Evolutionary conservation across 1,140 invertebrate genomes (phyloP), one percentile per base, ranked within the genome.

Genomic region (Nixonia krombeini): DNA sequence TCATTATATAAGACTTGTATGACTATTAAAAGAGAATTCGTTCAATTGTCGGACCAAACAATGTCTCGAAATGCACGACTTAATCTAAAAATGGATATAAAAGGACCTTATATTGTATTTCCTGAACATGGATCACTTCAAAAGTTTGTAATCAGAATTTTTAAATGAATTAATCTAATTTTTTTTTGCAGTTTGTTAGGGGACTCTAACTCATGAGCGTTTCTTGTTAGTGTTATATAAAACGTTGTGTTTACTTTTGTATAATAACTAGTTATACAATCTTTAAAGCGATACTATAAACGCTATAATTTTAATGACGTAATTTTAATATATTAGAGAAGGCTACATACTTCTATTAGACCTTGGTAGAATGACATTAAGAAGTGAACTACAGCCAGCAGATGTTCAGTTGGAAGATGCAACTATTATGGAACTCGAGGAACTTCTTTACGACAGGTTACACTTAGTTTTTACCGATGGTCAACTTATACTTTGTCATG

Each of bases 341-440:
- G 92, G 92, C 16, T 89, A 91, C 78, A 86, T 94, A 9, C 80
- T 94, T 57, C 86, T 94, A 2, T 21, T 93, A 16, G 93, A 94
- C 83, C 86, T 93, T 23, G 93, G 92, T 29, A 88, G 89, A 33
- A 81, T 94, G 41, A 87, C 87, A 23, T 83, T 95, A 1, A 89
- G 88, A 59, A 94, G 91, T 52, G 93, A 95, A 75, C 82, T 94
- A 46, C 93, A 93, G 76, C 89, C 91, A 4, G 84, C 88, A 7
- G 88, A 88, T 52, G 80, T 90, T 70, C 86, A 89, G 16, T 78
- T 92, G 1, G 92, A 94, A 79, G 91, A 93, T 74, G 90, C 91
- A 0, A 94, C 93, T 0, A 90, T 92, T 72, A 93, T 93, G 88
- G 93, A 95, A 85, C 81, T 94, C 10, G 93, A 94, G 75, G 92